Base-by-base conservation (phyloP, 2,888 invertebrate species). In the Plusia festucae region DNA sequence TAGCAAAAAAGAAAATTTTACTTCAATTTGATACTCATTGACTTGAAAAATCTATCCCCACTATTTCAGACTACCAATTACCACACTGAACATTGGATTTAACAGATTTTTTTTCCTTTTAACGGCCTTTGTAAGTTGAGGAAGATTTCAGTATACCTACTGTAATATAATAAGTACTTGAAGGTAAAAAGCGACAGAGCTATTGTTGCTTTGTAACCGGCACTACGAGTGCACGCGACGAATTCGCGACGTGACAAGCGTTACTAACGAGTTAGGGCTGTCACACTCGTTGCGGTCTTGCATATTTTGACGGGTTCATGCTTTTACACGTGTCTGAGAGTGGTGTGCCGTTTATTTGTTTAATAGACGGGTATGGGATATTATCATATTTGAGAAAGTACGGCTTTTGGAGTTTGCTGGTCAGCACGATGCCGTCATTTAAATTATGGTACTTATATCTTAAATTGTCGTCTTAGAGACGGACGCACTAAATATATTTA, bases 151-250 rank as follows among this genome's bases (percentile, higher is more conserved):
- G 16, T 49, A 9, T 53, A 30, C 22, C 32, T 53, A 30, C 30
- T 30, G 30, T 30, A 53, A 59, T 59, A 75, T 59, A 63, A 59
- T 55, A 63, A 63, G 49, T n/a, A 13, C 57, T 20, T 24, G 32
- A 49, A 6, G n/a, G n/a, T 40, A 40, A n/a, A 34, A 40, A 75
- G 75, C 58, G 16, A 40, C 27, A 22, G 32, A 55, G 46, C 53
- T 22, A 57, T 60, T 60, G 53, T 60, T n/a, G 44, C 34, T 60
- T 65, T 74, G 70, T 74, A n/a, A 44, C 55, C 22, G 46, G n/a
- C 16, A 60, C 52, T 65, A 76, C 60, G 59, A 54, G 27, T 58
- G 71, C 65, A 65, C 72, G 54, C 60, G 70, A 40, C 22, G 18
- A 18, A 30, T 1, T 16, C 44, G 64, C 32, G 2, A 65, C 54